Evolutionary conservation across 1,140 invertebrate genomes (phyloP), one percentile per base, ranked within the genome.

Genomic region (Lepidurus apus): DNA sequence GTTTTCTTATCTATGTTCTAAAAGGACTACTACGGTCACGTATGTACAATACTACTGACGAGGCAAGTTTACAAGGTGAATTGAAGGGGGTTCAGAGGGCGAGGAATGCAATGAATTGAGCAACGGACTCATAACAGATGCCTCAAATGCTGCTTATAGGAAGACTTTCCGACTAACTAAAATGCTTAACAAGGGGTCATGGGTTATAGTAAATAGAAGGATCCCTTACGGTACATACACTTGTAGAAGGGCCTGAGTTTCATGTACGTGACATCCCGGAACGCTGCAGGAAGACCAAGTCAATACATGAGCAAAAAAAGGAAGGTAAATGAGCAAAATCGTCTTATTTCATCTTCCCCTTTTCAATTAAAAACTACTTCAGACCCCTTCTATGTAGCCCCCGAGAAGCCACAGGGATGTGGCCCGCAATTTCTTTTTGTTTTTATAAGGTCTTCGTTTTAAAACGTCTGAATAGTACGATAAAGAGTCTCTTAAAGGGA

Each of bases 211-310:
- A 65, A 65, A 21, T 65, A 65, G 53, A 65, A 65, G 53, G 53
- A 65, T 65, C 53, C 53, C 53, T 65, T 65, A 65, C 53, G 53
- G 53, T 79, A 79, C 78, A 74, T 79, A 79, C 78, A 74, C 78
- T 79, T 79, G 74, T 74, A 74, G 74, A 79, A 79, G 44, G 78
- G 78, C 78, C 78, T 79, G 43, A 79, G 78, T 79, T 79, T 79
- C 78, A 79, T 79, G 74, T 79, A 79, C 74, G 78, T 79, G 24
- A 79, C 75, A 79, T 79, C 78, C 78, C 74, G 78, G 78, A 75
- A 79, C 73, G 78, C 78, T 79, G 78, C 78, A 44, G 65, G 53
- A 65, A 65, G 6, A 65, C 53, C 53, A 65, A 65, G 53, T 65
- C 13, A 65, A 65, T 9, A 17, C 21, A 65, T 65, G 21, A 65